Base-by-base conservation (phyloP, 2,888 invertebrate species). In the Carabus problematicus region DNA sequence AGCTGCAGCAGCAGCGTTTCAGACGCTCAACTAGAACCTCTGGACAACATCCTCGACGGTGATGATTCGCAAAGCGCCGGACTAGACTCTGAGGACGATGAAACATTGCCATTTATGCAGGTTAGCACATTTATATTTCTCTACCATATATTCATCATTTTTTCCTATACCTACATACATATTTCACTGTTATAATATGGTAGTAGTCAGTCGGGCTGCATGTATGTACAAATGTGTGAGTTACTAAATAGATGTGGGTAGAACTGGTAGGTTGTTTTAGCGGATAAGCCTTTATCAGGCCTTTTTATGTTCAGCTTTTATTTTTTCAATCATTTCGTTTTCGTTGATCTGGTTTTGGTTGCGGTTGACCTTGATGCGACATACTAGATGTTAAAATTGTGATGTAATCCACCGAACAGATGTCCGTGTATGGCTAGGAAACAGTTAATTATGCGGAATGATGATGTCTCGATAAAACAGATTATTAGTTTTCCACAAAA, bases 51-150 rank as follows among this genome's bases (percentile, higher is more conserved):
- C 73, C 86, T 86, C 56, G 86, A 87, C 75, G 86, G 85, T 68
- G 87, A 87, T 64, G 80, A 80, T 70, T 84, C 86, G 67, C 85
- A 86, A 79, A 84, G 84, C 74, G 85, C 86, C 8, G 86, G 86
- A 75, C 82, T 86, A 45, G 86, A 86, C 76, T 84, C 84, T 12
- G 85, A 77, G 71, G 75, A 75, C 72, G 72, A 72, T 63, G 72
- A 74, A 41, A 72, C 71, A 60, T 72, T 77, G 72, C 78, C 78
- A 70, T 75, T 78, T 71, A 75, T 78, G 76, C 80, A 82, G 82
- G 82, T 80, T 74, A 64, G 75, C 64, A n/a, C 42, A 55, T 11
- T 49, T 7, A 12, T 11, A 43, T 43, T 43, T 43, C 12, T n/a
- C 12, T 12, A n/a, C 7, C 2, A 43, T 8, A 42, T 42, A 8